These are phyloP conservation scores for Nothobranchius kuhntae DNA, from an alignment of 2,113 vertebrate genomes.

Conservation along the genomic window DNA sequence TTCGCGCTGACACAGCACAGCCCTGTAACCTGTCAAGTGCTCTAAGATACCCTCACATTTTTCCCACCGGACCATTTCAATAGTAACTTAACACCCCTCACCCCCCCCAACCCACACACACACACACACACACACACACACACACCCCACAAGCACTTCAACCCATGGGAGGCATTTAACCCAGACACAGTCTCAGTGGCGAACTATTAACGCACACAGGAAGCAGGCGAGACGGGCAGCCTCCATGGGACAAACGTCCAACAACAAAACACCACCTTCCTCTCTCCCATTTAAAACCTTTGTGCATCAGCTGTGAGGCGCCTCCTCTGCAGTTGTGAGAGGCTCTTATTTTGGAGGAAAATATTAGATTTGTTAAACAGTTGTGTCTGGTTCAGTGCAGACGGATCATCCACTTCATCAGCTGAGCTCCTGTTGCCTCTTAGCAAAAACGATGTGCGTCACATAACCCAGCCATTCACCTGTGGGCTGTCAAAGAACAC, in stretches of 20 bases:
- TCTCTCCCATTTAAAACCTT: constrained; percentile 58
- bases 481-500: constrained; percentile 25
- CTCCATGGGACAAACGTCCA: constrained; percentile 65
- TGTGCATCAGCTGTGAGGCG: constrained; percentile 60
- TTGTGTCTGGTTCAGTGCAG: not conserved
- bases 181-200: constrained; percentile 59
- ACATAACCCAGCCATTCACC: constrained; percentile 5
- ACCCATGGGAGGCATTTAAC: constrained; percentile 49
- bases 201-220: constrained; percentile 67
- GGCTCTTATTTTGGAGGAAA: constrained; percentile 36
- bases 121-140: not conserved
- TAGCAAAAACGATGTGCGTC: constrained; percentile 31
- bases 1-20: constrained; percentile 25
- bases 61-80: constrained; percentile 51
- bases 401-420: constrained; percentile 13
- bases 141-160: not conserved
- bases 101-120: not conserved
- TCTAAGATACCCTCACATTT: constrained; percentile 2
- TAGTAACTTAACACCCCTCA: too few relatives aligned
- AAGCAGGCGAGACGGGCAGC: constrained; percentile 72
- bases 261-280: constrained; percentile 57
- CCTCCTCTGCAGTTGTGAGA: constrained; percentile 31
- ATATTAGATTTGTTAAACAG: not conserved
- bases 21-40: constrained; percentile 21
- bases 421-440: constrained; percentile 21